Evolutionary conservation across 1,140 invertebrate species (phyloP).

Genomic region (Orussus abietinus): DNA sequence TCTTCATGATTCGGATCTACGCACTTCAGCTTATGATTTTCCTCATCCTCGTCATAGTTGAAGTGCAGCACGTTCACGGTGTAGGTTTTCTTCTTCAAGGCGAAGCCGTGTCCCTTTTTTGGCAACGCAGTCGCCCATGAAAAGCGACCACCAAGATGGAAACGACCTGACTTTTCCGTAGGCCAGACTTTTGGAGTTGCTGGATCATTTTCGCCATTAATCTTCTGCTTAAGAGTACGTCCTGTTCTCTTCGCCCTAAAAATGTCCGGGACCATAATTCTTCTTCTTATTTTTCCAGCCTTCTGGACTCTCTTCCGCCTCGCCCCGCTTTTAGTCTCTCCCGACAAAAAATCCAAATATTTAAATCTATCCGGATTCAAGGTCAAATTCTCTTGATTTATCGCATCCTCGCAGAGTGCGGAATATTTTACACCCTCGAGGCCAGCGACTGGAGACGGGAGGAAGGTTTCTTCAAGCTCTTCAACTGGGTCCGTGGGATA

Average conservation of each 20-base stretch:
- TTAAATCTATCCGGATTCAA: no score
- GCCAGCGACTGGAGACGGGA: no score
- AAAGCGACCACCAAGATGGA: conserved; percentile 6
- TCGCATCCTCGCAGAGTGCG: not conserved
- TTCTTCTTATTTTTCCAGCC: conserved; percentile 10
- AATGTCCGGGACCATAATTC: conserved; percentile 11
- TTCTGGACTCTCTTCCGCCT: no score
- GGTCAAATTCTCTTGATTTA: no score
- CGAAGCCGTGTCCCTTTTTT: no score
- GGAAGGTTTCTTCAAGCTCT: no score
- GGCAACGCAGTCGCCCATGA: conserved; percentile 4
- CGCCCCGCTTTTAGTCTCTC: no score
- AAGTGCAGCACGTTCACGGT: not conserved
- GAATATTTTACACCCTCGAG: no score
- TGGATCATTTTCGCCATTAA: not conserved
- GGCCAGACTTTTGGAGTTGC: conserved; percentile 1
- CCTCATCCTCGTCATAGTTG: conserved; percentile 1
- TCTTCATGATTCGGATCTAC: conserved; percentile 3
- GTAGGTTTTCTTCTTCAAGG: conserved; percentile 2
- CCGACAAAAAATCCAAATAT: no score
- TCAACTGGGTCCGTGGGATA: no score
- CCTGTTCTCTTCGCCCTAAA: conserved; percentile 1
- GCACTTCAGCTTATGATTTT: not conserved
- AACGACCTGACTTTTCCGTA: conserved; percentile 4
- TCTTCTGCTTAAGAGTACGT: conserved; percentile 1